Conservation (phyloP, 2,113 vertebrate genomes). For the Fregata magnificens region DNA sequence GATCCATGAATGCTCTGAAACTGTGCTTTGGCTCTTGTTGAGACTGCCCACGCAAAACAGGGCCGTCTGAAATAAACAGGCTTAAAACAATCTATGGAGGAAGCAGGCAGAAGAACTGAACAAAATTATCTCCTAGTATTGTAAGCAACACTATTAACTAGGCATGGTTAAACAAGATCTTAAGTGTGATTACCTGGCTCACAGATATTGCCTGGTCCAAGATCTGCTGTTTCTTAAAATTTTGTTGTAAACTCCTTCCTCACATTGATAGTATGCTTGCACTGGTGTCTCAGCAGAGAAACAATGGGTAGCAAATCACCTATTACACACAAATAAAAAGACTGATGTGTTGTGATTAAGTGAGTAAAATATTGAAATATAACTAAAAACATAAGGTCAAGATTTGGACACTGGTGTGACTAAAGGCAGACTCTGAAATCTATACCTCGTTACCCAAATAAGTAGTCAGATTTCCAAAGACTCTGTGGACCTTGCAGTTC, state of each 20-base stretch:
- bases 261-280: not conserved
- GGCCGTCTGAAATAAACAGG: not conserved
- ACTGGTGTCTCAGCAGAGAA: not conserved
- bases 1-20: not conserved
- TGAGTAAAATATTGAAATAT: not conserved
- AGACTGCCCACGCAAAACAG: not conserved
- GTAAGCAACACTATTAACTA: not conserved
- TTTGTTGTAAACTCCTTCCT: not conserved
- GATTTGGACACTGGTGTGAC: not conserved
- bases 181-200: not conserved
- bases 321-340: not conserved
- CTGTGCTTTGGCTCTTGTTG: not conserved
- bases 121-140: not conserved
- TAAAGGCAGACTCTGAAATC: not conserved
- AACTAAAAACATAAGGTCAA: not conserved
- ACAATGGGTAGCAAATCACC: not conserved
- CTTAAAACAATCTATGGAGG: not conserved
- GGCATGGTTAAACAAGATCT: not conserved
- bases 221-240: not conserved
- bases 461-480: not conserved
- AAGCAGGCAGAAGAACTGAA: not conserved
- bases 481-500: not conserved
- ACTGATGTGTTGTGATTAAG: not conserved
- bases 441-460: not conserved
- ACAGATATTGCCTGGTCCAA: not conserved